Evolutionary conservation across 2,113 vertebrate genomes (phyloP), one percentile per base, ranked within the genome.

Genomic region (Numida meleagris): DNA sequence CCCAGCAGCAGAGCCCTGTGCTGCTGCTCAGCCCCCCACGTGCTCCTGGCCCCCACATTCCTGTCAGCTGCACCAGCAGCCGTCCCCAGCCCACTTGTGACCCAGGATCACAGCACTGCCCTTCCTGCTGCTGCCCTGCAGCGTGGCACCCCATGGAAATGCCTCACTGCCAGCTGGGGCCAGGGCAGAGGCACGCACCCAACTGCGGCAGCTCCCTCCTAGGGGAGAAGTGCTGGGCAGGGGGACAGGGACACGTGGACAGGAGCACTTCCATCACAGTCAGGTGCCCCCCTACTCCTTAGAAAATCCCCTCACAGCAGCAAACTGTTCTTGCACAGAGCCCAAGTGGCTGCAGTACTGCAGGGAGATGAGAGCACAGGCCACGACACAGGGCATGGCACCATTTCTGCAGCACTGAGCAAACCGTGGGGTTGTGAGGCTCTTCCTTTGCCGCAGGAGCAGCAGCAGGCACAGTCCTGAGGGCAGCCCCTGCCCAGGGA

Each of bases 231-330:
- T n/a, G 31, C 20, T 31, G 29, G 29, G 51, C 25, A 15, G 51
- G 25, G 14, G 29, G 55, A n/a, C 16, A n/a, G 16, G 31, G 55
- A 14, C 17, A 11, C 6, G 27, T 29, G 51, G 50, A 16, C 27
- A 29, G 51, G 51, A 29, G 14, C 16, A 16, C n/a, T n/a, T 27
- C 8, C 33, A 10, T 2, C 1, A 1, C 33, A 31, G 50, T 17
- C 40, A 45, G 3, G 9, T 16, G 2, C 45, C 19, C 9, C 11
- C 16, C 1, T 10, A 36, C 34, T 13, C 43, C 6, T 48, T 31
- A 50, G 61, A n/a, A 63, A n/a, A 19, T 2, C 24, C 62, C 25
- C 19, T 10, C 19, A 13, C 2, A 20, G 12, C 18, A 5, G 17
- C 2, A 5, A 45, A 6, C 40, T 36, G 8, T 7, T 55, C 18